Base-by-base conservation (phyloP, 2,797 vertebrate genomes). In the Sylvia borin region DNA sequence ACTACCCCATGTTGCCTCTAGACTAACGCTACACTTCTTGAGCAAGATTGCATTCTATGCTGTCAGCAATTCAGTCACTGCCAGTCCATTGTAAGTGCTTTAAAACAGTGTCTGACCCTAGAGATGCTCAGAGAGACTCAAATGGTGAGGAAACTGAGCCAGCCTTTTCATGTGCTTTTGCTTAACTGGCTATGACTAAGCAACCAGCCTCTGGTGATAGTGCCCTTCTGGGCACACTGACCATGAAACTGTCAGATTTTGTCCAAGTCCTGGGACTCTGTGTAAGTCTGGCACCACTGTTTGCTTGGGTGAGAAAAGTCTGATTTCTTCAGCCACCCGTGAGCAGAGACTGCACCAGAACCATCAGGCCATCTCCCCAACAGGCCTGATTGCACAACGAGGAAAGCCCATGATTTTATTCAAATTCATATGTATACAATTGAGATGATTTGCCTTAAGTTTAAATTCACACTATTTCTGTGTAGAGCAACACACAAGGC, bases 1-100 rank as follows among this genome's bases (percentile, higher is more conserved):
- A 92, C 77, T 76, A 74, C 85, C 88, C 77, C 71, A 34, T 67
- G 57, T 87, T 73, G 83, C 86, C 94, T 93, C 88, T 21, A 85
- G 80, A 83, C 85, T 84, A 58, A 47, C 0, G 6, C 83, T 88
- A 90, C 93, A 87, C 66, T 74, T 73, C 92, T 88, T 86, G 83
- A 93, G 83, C 93, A 94, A 86, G 85, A 64, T 10, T 91, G 60
- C 71, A 71, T 51, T 65, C 67, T 92, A 64, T 32, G 77, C 58
- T 95, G 93, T 79, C 96, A 96, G 88, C 83, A 94, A 43, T 87
- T 93, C 90, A 82, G 74, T 54, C 90, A n/a, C 83, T 94, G 80
- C 77, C 84, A 16, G 61, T 73, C 74, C 54, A 26, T 24, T 73
- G 40, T 43, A 64, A 94, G 48, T 21, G 57, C 77, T 92, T 92